A percentile compares a stretch with the other conserved stretches of the same genome.
phyloP scores from a whole-genome alignment of 2,797 vertebrate species.

The Borostomias antarcticus region DNA sequence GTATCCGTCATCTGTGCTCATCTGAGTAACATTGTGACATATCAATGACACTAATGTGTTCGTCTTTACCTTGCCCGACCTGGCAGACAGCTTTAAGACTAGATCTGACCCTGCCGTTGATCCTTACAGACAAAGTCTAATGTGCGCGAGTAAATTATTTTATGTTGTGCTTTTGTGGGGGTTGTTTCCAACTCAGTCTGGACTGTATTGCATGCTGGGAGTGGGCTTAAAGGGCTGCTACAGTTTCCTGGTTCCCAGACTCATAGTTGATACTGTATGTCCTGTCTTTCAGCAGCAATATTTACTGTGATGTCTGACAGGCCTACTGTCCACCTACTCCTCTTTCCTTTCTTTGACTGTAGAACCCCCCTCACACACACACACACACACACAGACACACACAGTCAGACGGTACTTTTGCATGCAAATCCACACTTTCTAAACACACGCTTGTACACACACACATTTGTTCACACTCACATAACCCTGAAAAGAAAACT shows the following conservation, averaged over 20 bases:
- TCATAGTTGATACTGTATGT: background rate
- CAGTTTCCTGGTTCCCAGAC: background rate
- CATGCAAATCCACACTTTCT: no score
- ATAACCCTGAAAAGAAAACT: background rate
- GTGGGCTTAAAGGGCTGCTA: background rate
- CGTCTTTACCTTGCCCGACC: background rate
- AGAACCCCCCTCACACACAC: background rate
- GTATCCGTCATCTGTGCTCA: constrained; percentile 40
- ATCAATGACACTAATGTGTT: constrained; percentile 43
- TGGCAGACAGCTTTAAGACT: background rate
- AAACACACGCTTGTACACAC: background rate
- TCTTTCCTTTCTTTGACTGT: background rate
- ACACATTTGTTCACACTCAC: background rate
- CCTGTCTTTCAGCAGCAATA: background rate
- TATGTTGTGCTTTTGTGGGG: background rate
- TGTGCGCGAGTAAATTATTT: background rate
- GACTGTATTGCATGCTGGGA: background rate
- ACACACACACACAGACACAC: background rate
- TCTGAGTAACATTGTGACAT: constrained; percentile 27
- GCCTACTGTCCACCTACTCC: background rate
- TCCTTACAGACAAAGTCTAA: background rate
- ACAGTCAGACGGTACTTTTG: no score
- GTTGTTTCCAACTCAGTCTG: background rate
- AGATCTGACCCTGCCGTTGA: no score
- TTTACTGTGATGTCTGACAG: background rate